Evolutionary conservation across 2,797 vertebrate genomes (phyloP).

Genomic region (Acestrorhynchus altus): DNA sequence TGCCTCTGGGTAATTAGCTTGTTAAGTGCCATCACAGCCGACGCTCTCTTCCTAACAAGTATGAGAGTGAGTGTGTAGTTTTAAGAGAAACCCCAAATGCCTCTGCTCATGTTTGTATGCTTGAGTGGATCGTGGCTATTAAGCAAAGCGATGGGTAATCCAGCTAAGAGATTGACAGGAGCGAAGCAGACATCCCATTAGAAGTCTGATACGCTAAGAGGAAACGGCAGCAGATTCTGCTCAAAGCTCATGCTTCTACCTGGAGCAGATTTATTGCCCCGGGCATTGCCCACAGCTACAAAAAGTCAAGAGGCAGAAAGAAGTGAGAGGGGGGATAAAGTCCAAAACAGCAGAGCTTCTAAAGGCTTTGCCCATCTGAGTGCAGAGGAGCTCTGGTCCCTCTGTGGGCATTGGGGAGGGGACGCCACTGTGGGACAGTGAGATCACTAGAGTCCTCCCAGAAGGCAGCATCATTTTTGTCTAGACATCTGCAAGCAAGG

Average conservation of each 20-base stretch:
- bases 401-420: constrained; percentile 62
- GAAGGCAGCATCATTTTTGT: constrained; percentile 62
- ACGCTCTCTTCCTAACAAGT: constrained; percentile 29
- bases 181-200: constrained; percentile 60
- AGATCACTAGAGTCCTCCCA: constrained; percentile 66
- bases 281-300: constrained; percentile 70
- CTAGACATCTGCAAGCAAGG: constrained; percentile 15
- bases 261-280: constrained; percentile 68
- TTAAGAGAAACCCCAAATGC: neutral
- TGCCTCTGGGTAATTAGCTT: constrained; percentile 16
- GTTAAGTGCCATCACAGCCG: constrained; percentile 2
- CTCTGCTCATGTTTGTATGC: neutral
- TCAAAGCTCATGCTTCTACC: constrained; percentile 65
- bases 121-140: constrained; percentile 11
- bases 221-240: constrained; percentile 47
- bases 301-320: constrained; percentile 72
- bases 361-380: constrained; percentile 61
- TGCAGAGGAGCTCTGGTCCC: constrained; percentile 32
- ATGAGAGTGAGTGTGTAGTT: neutral
- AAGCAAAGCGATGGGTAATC: constrained; percentile 27
- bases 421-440: constrained; percentile 63
- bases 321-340: constrained; percentile 47
- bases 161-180: constrained; percentile 34
- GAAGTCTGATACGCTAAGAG: constrained; percentile 41
- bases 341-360: constrained; percentile 29